Base-by-base conservation (phyloP, 2,797 vertebrate species). In the Zonotrichia albicollis region DNA sequence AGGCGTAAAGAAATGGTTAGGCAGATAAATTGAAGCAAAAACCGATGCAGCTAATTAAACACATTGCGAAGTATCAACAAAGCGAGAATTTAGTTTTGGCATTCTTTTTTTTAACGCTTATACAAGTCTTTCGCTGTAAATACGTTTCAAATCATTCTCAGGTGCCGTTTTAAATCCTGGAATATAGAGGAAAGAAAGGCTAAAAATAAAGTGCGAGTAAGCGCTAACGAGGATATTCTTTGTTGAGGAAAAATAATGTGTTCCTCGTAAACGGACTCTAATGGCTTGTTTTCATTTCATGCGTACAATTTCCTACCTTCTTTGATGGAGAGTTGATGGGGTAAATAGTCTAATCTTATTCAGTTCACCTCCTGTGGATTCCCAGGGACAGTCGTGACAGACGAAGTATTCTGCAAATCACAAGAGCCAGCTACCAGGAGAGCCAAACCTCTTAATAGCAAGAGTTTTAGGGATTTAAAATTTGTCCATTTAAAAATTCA, bases 281-380 rank as follows among this genome's bases (percentile, higher is more conserved):
- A 97, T 97, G 93, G 95, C 95, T 97, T 96, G 97, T 97, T 97
- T 97, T 96, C 94, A 96, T 97, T 97, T 97, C 94, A 94, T 84
- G 95, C 95, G 89, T 88, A 90, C 96, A 87, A 95, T 98, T 97
- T 98, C 98, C 98, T 98, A 97, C 98, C 98, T 98, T 97, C 96
- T 95, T 91, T 96, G 97, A 90, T 90, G 89, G 95, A 91, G 95
- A 73, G 89, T 85, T 97, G 97, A 97, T 97, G 95, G 95, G 94
- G 97, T 98, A 98, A 98, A 98, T 97, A 98, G 95, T 93, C 97
- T 98, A 98, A 98, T 98, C 97, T 98, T 97, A 97, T 97, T 98
- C 97, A 96, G 94, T 89, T 97, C 88, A 89, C 97, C 96, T 97
- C 98, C 98, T 91, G 97, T 84, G 97, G 98, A 97, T 97, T 97